Conservation (phyloP, 2,888 invertebrate genomes). For the Leucophenga montana region DNA sequence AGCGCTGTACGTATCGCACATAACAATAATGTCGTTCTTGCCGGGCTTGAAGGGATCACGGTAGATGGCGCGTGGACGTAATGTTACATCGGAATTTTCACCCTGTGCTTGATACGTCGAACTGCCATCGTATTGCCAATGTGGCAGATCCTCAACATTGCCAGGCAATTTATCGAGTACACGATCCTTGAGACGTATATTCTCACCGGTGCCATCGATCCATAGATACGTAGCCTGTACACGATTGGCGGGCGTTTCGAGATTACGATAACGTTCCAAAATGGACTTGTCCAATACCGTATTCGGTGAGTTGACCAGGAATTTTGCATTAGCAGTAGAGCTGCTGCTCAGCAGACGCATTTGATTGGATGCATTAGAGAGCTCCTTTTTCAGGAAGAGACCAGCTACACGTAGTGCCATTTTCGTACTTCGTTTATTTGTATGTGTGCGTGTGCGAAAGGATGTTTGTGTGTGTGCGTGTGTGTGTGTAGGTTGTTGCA, state of each 20-base stretch:
- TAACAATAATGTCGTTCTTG: slow-evolving; percentile 81
- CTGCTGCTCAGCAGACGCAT: slow-evolving; percentile 55
- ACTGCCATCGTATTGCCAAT: slow-evolving; percentile 85
- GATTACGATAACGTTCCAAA: slow-evolving; percentile 80
- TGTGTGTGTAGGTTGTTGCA: slow-evolving; percentile 39
- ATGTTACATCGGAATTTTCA: slow-evolving; percentile 82
- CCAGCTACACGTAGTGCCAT: slow-evolving; percentile 71
- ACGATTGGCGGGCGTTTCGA: slow-evolving; percentile 76
- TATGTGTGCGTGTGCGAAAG: background rate
- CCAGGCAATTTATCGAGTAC: slow-evolving; percentile 80
- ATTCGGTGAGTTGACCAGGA: slow-evolving; percentile 80
- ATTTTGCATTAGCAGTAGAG: slow-evolving; percentile 43
- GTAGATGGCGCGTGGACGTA: slow-evolving; percentile 85
- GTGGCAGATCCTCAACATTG: slow-evolving; percentile 78
- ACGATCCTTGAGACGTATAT: slow-evolving; percentile 80
- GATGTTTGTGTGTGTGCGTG: slow-evolving; percentile 28
- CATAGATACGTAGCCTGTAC: slow-evolving; percentile 81
- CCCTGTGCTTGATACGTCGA: slow-evolving; percentile 80
- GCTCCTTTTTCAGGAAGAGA: slow-evolving; percentile 67
- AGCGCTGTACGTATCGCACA: slow-evolving; percentile 84
- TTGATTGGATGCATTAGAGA: slow-evolving; percentile 51
- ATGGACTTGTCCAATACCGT: slow-evolving; percentile 84
- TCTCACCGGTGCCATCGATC: slow-evolving; percentile 84
- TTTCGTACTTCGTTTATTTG: slow-evolving; percentile 34
- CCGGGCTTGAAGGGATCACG: slow-evolving; percentile 84